A percentile compares a stretch with the other conserved stretches of the same genome.
Evolutionary conservation across 2,113 vertebrate species (phyloP).

Genomic region (Ascaphus truei): DNA sequence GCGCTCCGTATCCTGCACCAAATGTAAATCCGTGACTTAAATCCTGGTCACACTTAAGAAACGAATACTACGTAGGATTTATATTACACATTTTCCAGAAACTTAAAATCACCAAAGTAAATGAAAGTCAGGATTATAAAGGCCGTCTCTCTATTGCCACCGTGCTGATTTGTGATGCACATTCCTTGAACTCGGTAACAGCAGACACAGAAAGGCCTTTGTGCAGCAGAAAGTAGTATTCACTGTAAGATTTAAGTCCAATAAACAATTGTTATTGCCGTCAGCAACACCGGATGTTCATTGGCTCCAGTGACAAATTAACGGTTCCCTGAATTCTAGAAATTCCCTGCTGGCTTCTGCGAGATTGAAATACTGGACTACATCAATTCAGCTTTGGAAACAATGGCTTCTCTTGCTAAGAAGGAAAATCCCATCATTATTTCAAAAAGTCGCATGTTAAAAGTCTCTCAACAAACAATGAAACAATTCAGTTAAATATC

Average conservation of each 20-base stretch:
- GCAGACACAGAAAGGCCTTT: neutral
- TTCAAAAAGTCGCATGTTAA: neutral
- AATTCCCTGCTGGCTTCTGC: neutral
- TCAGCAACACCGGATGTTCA: constrained; percentile 12
- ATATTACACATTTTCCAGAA: too few relatives aligned
- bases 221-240: neutral
- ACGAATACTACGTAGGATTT: too few relatives aligned
- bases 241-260: neutral
- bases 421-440: neutral
- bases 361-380: neutral
- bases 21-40: too few relatives aligned
- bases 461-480: too few relatives aligned
- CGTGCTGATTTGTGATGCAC: too few relatives aligned
- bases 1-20: too few relatives aligned
- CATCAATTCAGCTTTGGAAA: neutral
- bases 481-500: too few relatives aligned
- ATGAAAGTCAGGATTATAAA: too few relatives aligned
- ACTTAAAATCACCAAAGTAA: too few relatives aligned
- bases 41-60: too few relatives aligned
- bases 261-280: constrained; percentile 6
- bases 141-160: too few relatives aligned
- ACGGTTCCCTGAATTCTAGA: neutral
- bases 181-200: too few relatives aligned
- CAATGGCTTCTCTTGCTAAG: neutral
- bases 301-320: neutral